Percentiles rank a stretch among this genome's conserved stretches.
These are phyloP conservation scores for Philereme vetulata DNA, from an alignment of 2,888 invertebrate genomes.

Conservation along the genomic window DNA sequence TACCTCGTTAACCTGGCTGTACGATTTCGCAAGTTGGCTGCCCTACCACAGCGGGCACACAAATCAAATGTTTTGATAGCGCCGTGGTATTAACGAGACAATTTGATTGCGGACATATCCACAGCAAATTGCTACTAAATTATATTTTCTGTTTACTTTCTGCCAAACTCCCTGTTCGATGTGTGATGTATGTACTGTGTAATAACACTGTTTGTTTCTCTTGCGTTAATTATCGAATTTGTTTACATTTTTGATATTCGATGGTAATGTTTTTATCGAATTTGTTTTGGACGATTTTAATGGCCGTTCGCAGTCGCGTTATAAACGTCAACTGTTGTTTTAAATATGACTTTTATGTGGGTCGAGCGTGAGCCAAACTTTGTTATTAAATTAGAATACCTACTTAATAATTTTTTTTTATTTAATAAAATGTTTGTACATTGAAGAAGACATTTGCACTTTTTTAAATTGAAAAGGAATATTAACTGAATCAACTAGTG, in stretches of 20 bases:
- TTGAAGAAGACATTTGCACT: too few relatives aligned
- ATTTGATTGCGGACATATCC: slow-evolving; percentile 84
- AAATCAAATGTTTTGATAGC: slow-evolving; percentile 85
- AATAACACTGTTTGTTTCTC: slow-evolving; percentile 69
- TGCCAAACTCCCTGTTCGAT: slow-evolving; percentile 78
- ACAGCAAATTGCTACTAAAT: slow-evolving; percentile 83
- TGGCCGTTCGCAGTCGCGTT: slow-evolving; percentile 7
- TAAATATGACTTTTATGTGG: not conserved
- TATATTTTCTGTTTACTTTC: slow-evolving; percentile 84
- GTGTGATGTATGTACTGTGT: slow-evolving; percentile 64
- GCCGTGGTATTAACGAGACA: slow-evolving; percentile 83
- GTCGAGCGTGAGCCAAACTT: not conserved
- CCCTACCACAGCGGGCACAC: slow-evolving; percentile 57
- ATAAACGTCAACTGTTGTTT: not conserved
- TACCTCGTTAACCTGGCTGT: slow-evolving; percentile 37
- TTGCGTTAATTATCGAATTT: slow-evolving; percentile 72
- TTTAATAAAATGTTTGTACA: too few relatives aligned
- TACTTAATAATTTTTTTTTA: too few relatives aligned
- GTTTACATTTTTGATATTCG: slow-evolving; percentile 60
- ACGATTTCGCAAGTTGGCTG: slow-evolving; percentile 10
- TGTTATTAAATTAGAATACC: too few relatives aligned
- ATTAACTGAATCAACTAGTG: too few relatives aligned
- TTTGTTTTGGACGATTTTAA: slow-evolving; percentile 34
- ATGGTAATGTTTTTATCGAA: slow-evolving; percentile 43
- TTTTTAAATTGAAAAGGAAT: too few relatives aligned